phyloP scores from a whole-genome alignment of 2,888 invertebrate species.

The Myopa tessellatipennis region DNA sequence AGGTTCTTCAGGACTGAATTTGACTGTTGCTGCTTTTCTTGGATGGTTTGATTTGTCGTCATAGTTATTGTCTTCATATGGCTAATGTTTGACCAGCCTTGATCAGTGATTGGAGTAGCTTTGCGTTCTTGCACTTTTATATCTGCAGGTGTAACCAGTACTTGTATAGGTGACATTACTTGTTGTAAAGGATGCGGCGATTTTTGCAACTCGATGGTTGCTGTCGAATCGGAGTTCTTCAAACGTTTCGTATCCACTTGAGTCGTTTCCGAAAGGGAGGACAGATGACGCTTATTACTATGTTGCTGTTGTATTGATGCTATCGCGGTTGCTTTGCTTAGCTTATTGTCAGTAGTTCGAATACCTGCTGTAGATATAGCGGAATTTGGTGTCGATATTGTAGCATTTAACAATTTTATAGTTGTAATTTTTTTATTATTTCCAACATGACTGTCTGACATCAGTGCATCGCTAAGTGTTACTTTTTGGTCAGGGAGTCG shows the following conservation, averaged over 20 bases:
- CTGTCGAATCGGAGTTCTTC: conserved; percentile 52
- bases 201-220: conserved; percentile 56
- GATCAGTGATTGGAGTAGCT: conserved; percentile 10
- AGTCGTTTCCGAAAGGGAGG: conserved; percentile 48
- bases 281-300: conserved; percentile 61
- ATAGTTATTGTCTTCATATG: conserved; percentile 53
- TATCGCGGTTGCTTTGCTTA: conserved; percentile 32
- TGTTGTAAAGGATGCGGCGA: conserved; percentile 73
- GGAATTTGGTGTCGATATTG: conserved; percentile 37
- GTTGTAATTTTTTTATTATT: not conserved
- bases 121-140: conserved; percentile 52
- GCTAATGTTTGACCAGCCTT: conserved; percentile 63
- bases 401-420: conserved; percentile 5
- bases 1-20: conserved; percentile 88
- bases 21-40: conserved; percentile 58
- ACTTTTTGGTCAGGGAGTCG: conserved; percentile 41
- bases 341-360: conserved; percentile 54
- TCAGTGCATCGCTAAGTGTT: conserved; percentile 45
- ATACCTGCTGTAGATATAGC: conserved; percentile 40
- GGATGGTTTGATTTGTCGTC: conserved; percentile 47
- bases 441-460: conserved; percentile 40
- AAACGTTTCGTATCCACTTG: conserved; percentile 61
- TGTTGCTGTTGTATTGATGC: conserved; percentile 47
- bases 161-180: conserved; percentile 70
- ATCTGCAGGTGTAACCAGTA: conserved; percentile 46